Conservation (phyloP, 2,113 vertebrate species). For the Potamarius usumacintae region DNA sequence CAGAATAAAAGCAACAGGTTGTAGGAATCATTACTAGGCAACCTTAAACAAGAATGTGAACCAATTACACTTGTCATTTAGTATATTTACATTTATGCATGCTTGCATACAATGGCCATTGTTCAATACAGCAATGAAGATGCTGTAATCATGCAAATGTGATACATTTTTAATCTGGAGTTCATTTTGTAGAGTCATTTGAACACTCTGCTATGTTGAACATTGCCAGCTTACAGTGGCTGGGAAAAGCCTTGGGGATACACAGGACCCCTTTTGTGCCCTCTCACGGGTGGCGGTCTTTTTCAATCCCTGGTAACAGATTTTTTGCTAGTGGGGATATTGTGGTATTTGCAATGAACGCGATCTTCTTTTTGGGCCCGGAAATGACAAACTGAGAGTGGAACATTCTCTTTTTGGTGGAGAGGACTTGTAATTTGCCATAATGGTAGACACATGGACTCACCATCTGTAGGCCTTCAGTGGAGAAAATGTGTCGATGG, state of each 20-base stretch:
- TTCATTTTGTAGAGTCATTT: neutral
- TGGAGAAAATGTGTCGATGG: conserved; percentile 61
- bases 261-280: conserved; percentile 46
- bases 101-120: neutral
- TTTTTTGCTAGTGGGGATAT: conserved; percentile 52
- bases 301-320: conserved; percentile 54
- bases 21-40: neutral
- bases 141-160: conserved; percentile 14
- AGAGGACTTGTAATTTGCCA: conserved; percentile 67
- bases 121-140: neutral
- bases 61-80: neutral
- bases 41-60: neutral
- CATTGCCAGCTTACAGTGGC: conserved; percentile 3
- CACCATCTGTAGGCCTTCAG: conserved; percentile 58
- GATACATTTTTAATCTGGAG: conserved; percentile 9
- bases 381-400: conserved; percentile 67
- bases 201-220: neutral
- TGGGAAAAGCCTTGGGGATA: conserved; percentile 28
- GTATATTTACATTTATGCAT: conserved; percentile 1
- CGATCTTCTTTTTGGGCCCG: conserved; percentile 62
- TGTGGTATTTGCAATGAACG: conserved; percentile 57
- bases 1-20: neutral
- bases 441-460: conserved; percentile 74
- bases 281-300: conserved; percentile 55
- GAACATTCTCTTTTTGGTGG: conserved; percentile 61